Evolutionary conservation across 2,113 vertebrate genomes (phyloP), one percentile per base, ranked within the genome.

Genomic region (Merops nubicus): DNA sequence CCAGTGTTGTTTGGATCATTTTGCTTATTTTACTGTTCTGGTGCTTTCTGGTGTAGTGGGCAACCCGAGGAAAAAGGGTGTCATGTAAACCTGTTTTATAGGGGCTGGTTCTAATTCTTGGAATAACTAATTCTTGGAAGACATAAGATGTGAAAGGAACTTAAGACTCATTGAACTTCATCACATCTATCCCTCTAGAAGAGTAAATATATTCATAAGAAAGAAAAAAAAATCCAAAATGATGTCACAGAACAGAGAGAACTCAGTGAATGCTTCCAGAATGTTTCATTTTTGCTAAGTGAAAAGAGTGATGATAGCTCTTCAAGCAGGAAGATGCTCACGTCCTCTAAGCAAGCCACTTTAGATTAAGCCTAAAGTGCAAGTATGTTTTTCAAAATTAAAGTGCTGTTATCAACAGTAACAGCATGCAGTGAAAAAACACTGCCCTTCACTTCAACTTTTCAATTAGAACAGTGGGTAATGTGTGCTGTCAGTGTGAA

Each of bases 401-500:
- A 96, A 98, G 91, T 94, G 87, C 96, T 96, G 91, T 93, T 95
- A 95, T 96, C 94, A 85, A 63, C 68, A 93, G 86, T 64, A 93
- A 63, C 89, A 85, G 93, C 96, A 94, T 84, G 87, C 94, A 77
- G 97, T 94, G 96, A 98, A 96, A 98, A 97, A 97, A 88, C 89
- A 65, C 91, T 96, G 96, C 95, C 98, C 97, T 98, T 98, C 97
- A 95, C 98, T 97, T 97, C 97, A 97, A 50, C 97, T 96, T 97
- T 97, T 98, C 97, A 96, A 47, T 97, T 96, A 94, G 97, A 91
- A 97, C 87, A 98, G 96, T 95, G 97, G 97, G 96, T 98, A 98
- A 98, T 98, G 97, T 97, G 96, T 97, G 97, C 97, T 98, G 98
- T 98, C 98, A 98, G 97, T 98, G 97, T 97, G 98, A 98, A 98